Base-by-base conservation (phyloP, 2,888 invertebrate genomes). In the Andrena trimmerana region DNA sequence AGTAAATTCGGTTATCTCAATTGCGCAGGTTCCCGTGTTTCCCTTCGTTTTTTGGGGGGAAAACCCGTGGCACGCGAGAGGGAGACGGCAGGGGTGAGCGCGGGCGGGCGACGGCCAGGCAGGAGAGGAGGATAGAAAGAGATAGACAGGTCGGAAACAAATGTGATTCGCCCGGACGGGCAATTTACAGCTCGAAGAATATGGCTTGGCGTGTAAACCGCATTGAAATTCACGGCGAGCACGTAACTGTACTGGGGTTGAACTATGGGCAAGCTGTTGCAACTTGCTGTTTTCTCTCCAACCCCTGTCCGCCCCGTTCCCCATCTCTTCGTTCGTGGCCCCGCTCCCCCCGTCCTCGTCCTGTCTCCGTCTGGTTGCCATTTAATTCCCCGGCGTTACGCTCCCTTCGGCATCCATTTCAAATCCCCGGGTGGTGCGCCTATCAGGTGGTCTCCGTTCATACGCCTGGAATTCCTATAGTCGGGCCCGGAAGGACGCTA, bases 251-350 rank as follows among this genome's bases (percentile, higher is more conserved):
- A 85, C 85, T 85, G 78, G 69, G 86, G 87, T 84, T 92, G 92
- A 92, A 92, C 91, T 92, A 92, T 92, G 91, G 90, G 92, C 92
- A 92, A 92, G 92, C 92, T 92, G 92, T 92, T 92, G 92, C 92
- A 88, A 90, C 85, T 85, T 83, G 86, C 87, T 86, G 87, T 86
- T 86, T 87, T 87, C 86, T 87, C 86, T 83, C 81, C 83, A 81
- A 74, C 87, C 84, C 79, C 62, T 60, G 67, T 50, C 78, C 75
- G 48, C 71, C 83, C 66, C 67, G 60, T 36, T 71, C 74, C 72
- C 79, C 78, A 20, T 54, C 54, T 65, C 75, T 60, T 60, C 82
- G 81, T 74, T 78, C 81, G 29, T 75, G 69, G 69, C 66, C 52
- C 48, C 72, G 67, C 67, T 78, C 54, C 78, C 60, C 48, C 71